Conservation (phyloP, 2,888 invertebrate genomes). For the Neoaliturus tenellus region DNA sequence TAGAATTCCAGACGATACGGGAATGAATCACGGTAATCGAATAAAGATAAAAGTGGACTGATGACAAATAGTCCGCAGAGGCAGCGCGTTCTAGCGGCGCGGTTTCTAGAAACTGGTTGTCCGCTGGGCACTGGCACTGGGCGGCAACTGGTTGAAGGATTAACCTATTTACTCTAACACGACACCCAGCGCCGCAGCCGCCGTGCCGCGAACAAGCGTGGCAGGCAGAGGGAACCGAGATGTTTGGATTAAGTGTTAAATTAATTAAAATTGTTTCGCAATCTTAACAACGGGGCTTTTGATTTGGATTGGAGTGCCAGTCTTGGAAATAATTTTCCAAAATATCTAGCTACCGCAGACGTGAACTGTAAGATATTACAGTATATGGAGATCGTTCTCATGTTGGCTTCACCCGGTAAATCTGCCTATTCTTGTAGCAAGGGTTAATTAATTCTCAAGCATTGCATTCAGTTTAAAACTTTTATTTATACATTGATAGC, state of each 20-base stretch:
- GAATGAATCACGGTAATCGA: constrained; percentile 12
- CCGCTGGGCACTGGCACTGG: neutral
- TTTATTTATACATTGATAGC: too few relatives aligned
- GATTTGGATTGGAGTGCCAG: neutral
- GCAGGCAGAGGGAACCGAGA: neutral
- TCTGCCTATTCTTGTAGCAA: too few relatives aligned
- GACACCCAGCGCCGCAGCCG: neutral
- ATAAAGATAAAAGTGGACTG: constrained; percentile 26
- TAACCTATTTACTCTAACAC: constrained; percentile 36
- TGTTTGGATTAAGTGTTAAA: neutral
- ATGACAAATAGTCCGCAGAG: constrained; percentile 26
- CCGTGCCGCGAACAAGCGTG: neutral
- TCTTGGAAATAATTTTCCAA: too few relatives aligned
- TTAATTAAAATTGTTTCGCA: neutral
- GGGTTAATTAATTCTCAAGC: too few relatives aligned
- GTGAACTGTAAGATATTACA: too few relatives aligned
- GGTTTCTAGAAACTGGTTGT: constrained; percentile 30
- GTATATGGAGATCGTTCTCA: too few relatives aligned
- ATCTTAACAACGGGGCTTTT: neutral
- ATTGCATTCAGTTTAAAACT: too few relatives aligned
- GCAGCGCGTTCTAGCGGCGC: neutral
- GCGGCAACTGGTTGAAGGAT: constrained; percentile 23
- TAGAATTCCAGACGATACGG: too few relatives aligned
- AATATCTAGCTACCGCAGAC: too few relatives aligned
- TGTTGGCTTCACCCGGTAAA: too few relatives aligned